Evolutionary conservation across 2,888 invertebrate species (phyloP), one percentile per base, ranked within the genome.

Genomic region (Crepidodera aurea): DNA sequence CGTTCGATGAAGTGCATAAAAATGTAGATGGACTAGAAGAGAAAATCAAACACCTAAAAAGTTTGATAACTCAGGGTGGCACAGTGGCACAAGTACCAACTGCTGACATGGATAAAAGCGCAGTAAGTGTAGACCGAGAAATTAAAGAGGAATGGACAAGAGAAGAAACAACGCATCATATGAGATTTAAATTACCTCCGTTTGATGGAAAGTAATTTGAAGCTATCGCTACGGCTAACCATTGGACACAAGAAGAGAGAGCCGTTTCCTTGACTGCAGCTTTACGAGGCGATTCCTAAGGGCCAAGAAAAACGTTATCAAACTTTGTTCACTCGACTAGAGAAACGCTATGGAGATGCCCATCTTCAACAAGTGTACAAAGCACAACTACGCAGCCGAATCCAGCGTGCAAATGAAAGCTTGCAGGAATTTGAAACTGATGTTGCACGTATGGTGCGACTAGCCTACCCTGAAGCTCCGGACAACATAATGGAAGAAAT

Each of bases 271-370:
- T n/a, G 40, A 40, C 40, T 15, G 40, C 40, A 1, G 10, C 40
- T 40, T 15, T 40, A 40, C 16, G 15, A 10, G 18, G 12, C 29
- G 51, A 51, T 51, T 32, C 51, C 51, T 29, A 15, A 32, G 34
- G 32, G 12, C 32, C 32, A 29, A 51, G 51, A 51, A 32, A 51
- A 51, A 27, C 29, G 29, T 27, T 51, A 51, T 32, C 32, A 51
- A 32, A 51, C 32, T 15, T 32, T 51, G 51, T 51, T 29, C 8
- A 32, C 29, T 16, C 15, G 29, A 12, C 8, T 48, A 25, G 25
- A 48, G 4, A 48, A 48, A 22, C 48, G 48, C 19, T 48, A 48
- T 48, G 27, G n/a, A 27, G 32, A 51, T 51, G 5, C 32, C 32
- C 51, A 51, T 40, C 16, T 40, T 4, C 40, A 40, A 12, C 40